Base-by-base conservation (phyloP, 1,140 invertebrate genomes). In the Penaeus japonicus region DNA sequence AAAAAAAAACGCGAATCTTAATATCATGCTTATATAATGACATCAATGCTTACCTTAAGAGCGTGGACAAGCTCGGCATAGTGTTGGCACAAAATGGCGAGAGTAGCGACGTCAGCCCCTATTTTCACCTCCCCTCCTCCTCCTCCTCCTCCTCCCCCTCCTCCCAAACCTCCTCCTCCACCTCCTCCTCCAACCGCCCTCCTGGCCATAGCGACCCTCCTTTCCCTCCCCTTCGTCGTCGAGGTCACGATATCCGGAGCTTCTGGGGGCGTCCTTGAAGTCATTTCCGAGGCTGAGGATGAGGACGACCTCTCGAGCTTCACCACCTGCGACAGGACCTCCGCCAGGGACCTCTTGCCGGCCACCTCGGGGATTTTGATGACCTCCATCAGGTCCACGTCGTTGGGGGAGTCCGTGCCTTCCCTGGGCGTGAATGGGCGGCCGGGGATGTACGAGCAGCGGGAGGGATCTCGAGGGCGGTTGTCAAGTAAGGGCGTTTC, bases 261-360 rank as follows among this genome's bases (percentile, higher is more conserved):
- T 24, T 86, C 84, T 0, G 84, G 77, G 15, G 84, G 5, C 3
- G 47, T 47, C 47, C 47, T 86, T 17, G 75, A 57, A 22, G 73
- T 86, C 18, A 62, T 54, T 35, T 86, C 84, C 35, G 77, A 86
- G 17, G 84, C 84, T 55, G 75, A 79, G 3, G 84, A 86, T 30
- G 84, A 86, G 32, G 84, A 86, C 30, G 84, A 86, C 5, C 84
- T 18, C 55, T 86, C 84, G 18, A 86, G 75, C 55, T 86, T 86
- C 20, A 80, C 84, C 27, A 86, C 84, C 77, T 86, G 84, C n/a
- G 84, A 86, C 55, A 86, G 39, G 55, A 86, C 84, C 84, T 86
- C 84, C 27, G 39, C 77, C 17, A 86, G 59, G 24, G 84, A 80
- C 75, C 84, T 32, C 77, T 62, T 86, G 77, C 18, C 20, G 55